Percentiles rank a stretch among this genome's conserved stretches.
These are phyloP conservation scores for Cepaea nemoralis DNA, from an alignment of 1,140 invertebrate genomes.

Conservation along the genomic window DNA sequence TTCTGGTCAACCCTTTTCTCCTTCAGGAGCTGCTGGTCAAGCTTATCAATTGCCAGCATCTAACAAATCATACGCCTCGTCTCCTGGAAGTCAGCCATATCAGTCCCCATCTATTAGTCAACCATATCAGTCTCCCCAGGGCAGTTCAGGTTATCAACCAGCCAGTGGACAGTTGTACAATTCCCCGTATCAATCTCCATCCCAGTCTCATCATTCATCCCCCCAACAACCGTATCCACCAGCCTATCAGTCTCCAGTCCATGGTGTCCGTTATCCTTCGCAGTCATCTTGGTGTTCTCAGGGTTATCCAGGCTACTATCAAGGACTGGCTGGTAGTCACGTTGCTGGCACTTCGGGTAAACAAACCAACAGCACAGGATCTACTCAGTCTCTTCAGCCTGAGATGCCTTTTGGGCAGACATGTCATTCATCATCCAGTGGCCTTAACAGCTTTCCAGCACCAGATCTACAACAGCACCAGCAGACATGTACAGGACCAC, in stretches of 20 bases:
- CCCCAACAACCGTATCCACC: slow-evolving; percentile 13
- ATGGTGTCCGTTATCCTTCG: background rate
- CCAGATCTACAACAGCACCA: background rate
- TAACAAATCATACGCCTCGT: background rate
- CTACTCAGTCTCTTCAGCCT: background rate
- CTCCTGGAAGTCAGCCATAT: background rate
- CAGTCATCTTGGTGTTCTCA: background rate
- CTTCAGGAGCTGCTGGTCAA: background rate
- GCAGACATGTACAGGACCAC: background rate
- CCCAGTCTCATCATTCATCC: background rate
- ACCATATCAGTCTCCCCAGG: slow-evolving; percentile 13
- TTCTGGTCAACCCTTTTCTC: background rate
- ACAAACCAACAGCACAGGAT: background rate
- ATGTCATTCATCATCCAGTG: background rate
- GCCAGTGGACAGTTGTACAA: slow-evolving; percentile 13
- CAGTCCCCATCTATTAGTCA: slow-evolving; percentile 15
- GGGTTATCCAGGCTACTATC: background rate
- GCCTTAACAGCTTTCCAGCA: background rate
- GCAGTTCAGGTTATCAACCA: slow-evolving; percentile 2
- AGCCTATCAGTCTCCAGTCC: slow-evolving; percentile 8
- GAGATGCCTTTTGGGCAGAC: background rate
- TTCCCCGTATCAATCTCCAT: slow-evolving; percentile 22
- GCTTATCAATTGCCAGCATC: background rate
- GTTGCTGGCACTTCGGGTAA: background rate
- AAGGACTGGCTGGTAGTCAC: background rate